phyloP scores from a whole-genome alignment of 2,888 invertebrate species.

The Catocala sponsa region DNA sequence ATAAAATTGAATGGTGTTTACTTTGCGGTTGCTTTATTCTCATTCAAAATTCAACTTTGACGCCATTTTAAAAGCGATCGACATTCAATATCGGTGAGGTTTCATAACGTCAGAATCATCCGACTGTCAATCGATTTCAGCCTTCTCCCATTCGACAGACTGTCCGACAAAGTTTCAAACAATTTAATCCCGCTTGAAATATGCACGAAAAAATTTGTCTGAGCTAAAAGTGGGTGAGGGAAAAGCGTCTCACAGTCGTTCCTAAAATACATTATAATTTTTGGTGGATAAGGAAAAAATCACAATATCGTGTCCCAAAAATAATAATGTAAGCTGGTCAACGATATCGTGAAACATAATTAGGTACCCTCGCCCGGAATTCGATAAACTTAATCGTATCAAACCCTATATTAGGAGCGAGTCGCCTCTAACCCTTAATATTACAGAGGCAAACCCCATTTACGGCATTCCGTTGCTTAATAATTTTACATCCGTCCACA shows the following conservation, averaged over 20 bases:
- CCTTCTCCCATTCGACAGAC: slow-evolving; percentile 66
- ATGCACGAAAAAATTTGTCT: slow-evolving; percentile 69
- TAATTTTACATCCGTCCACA: slow-evolving; percentile 84
- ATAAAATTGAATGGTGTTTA: slow-evolving; percentile 84
- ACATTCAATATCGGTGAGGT: slow-evolving; percentile 58
- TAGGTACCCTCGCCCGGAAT: slow-evolving; percentile 57
- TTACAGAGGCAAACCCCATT: slow-evolving; percentile 69
- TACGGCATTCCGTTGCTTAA: slow-evolving; percentile 77
- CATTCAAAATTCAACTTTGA: slow-evolving; percentile 55
- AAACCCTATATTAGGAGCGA: slow-evolving; percentile 55
- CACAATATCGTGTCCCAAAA: slow-evolving; percentile 36
- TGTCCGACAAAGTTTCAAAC: slow-evolving; percentile 75
- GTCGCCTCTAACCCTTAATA: slow-evolving; percentile 66
- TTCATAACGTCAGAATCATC: slow-evolving; percentile 60
- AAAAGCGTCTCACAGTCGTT: slow-evolving; percentile 51
- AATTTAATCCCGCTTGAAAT: slow-evolving; percentile 78
- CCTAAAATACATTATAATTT: slow-evolving; percentile 52
- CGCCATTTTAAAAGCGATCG: slow-evolving; percentile 40
- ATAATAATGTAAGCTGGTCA: slow-evolving; percentile 37
- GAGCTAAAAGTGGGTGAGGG: slow-evolving; percentile 57
- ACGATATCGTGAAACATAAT: slow-evolving; percentile 53
- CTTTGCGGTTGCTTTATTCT: slow-evolving; percentile 73
- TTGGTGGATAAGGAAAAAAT: slow-evolving; percentile 44
- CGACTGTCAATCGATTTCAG: slow-evolving; percentile 69
- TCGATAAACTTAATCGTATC: slow-evolving; percentile 66